phyloP scores from a whole-genome alignment of 2,113 vertebrate species.

The Sclerurus mexicanus region DNA sequence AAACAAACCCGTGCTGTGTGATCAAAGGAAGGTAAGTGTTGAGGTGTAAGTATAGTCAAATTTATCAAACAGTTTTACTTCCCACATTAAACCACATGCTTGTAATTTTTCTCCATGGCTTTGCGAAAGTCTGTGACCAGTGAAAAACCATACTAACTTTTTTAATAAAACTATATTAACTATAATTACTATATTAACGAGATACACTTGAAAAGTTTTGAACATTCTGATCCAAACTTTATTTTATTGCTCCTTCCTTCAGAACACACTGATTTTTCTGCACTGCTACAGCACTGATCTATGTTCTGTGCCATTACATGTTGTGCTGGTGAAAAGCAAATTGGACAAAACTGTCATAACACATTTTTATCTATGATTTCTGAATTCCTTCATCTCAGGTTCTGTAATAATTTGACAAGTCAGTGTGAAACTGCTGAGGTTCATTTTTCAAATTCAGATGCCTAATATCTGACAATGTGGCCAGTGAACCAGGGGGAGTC shows the following conservation, averaged over 20 bases:
- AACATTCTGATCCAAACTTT: neutral
- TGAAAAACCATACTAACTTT: neutral
- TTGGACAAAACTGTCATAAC: neutral
- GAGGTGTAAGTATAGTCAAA: neutral
- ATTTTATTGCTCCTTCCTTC: neutral
- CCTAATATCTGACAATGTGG: neutral
- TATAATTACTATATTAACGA: neutral
- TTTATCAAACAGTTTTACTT: neutral
- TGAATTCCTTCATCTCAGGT: neutral
- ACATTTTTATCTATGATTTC: neutral
- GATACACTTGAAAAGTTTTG: neutral
- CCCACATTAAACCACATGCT: neutral
- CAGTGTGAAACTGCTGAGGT: neutral
- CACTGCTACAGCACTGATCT: neutral
- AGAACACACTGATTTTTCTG: neutral
- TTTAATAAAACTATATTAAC: neutral
- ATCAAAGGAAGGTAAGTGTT: constrained; percentile 8
- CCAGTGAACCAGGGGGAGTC: neutral
- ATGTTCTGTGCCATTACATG: rapidly evolving
- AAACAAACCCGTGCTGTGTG: neutral
- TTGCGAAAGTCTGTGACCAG: neutral
- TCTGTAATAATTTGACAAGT: neutral
- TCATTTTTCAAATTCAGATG: neutral
- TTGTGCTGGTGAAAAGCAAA: neutral
- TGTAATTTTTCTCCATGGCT: neutral